Evolutionary conservation across 2,797 vertebrate genomes (phyloP), one percentile per base, ranked within the genome.

Genomic region (Enteromius mattozi): DNA sequence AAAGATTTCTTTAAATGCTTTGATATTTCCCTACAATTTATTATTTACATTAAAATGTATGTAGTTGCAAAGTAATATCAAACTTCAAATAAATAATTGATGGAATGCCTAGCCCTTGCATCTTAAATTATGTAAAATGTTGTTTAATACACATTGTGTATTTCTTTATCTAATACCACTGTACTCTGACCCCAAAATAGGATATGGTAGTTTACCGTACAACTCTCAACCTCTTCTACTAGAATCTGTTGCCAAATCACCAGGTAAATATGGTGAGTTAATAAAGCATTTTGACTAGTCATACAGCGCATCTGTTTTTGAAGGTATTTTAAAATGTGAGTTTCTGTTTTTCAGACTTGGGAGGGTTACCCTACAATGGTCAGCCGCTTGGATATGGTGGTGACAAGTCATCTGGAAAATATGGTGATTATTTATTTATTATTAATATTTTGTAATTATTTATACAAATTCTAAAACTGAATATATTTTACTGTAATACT

Each of bases 391-490:
- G 78, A 78, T 17, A 78, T 65, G 85, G 78, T 13, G 54, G 37
- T 72, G 76, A 79, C 6, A 88, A 86, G 74, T 66, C 61, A 10
- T 61, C 74, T 14, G 86, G 74, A 33, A 90, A 74, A 85, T 85
- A 85, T 72, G 85, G 83, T 84, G 21, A 71, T 16, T 85, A 14
- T 70, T 40, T 16, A 30, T 63, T 56, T n/a, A n/a, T n/a, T 21
- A 19, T 9, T 56, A 54, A 21, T 54, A 56, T n/a, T 9, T n/a
- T 49, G 8, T 56, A 85, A 19, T 37, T 72, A 70, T 61, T 14
- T 19, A 9, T 47, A 35, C 45, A 27, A 63, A 30, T 78, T 16
- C 27, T 47, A 6, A 37, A 21, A 66, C 19, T 33, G 3, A 40
- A 8, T 72, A 33, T 66, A 2, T 51, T 66, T 19, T 51, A 49